A percentile compares a stretch with the other conserved stretches of the same genome.
These are phyloP conservation scores for Atethmia centrago DNA, from an alignment of 2,888 invertebrate species.

Conservation along the genomic window DNA sequence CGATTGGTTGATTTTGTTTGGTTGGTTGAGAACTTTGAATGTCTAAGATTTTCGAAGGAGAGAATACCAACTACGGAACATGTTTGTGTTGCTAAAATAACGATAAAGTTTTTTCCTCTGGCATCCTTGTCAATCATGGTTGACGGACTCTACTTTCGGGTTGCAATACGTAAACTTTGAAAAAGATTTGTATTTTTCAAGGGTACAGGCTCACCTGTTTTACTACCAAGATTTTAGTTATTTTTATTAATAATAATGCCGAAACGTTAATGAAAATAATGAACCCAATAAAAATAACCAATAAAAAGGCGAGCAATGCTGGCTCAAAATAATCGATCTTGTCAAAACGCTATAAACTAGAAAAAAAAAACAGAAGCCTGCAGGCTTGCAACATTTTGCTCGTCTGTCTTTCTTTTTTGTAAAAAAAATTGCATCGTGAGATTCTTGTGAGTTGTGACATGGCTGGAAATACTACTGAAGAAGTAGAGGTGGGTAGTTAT, in stretches of 20 bases:
- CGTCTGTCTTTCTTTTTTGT: slow-evolving; percentile 82
- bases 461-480: slow-evolving; percentile 91
- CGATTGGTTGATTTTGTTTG: not conserved
- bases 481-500: slow-evolving; percentile 90
- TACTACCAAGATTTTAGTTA: not conserved
- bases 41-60: not conserved
- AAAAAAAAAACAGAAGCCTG: slow-evolving; percentile 40
- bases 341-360: slow-evolving; percentile 1
- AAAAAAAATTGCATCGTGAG: slow-evolving; percentile 83
- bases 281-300: not conserved
- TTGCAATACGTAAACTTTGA: slow-evolving; percentile 12
- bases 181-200: not conserved
- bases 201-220: accelerated
- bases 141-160: slow-evolving; percentile 5
- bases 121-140: not conserved
- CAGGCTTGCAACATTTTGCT: slow-evolving; percentile 76
- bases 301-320: slow-evolving; percentile 2
- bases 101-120: slow-evolving; percentile 7
- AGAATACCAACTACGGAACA: not conserved
- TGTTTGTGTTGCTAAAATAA: not conserved
- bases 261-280: no score
- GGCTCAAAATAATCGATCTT: slow-evolving; percentile 24
- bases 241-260: not conserved
- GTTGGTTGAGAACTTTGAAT: not conserved
- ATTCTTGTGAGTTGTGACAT: slow-evolving; percentile 90